Base-by-base conservation (phyloP, 2,888 invertebrate genomes). In the Agrotis puta region DNA sequence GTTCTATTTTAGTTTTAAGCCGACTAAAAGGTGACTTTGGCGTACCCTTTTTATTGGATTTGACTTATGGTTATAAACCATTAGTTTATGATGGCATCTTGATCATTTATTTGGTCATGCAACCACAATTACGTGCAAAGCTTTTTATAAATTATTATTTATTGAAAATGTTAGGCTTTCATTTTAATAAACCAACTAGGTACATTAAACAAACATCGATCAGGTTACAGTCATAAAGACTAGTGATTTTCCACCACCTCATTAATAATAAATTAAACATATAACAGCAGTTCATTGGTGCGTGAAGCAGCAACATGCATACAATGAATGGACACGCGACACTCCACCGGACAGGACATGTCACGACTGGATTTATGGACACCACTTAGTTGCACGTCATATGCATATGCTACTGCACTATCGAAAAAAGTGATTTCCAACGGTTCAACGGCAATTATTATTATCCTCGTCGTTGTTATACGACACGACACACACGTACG, bases 361-460 rank as follows among this genome's bases (percentile, higher is more conserved):
- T 88, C 93, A 90, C 88, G 88, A 85, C 84, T 82, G 87, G 87
- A 93, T 93, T 93, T 92, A 93, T 92, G 84, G 91, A 84, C 87
- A 85, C 88, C 91, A 92, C 91, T 92, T 93, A 92, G 88, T 90
- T 87, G 91, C 92, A 93, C 92, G 93, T 93, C 92, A 93, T 92
- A 91, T 85, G 85, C 84, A 39, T 39, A 39, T 39, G 39, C 39
- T 85, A 85, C 85, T 82, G 82, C 84, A 79, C 85, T 85, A 89
- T 88, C 83, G 85, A 84, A 87, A 85, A 39, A 80, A 81, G 70
- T 75, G 82, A 87, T 85, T 88, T 82, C 80, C 72, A 72, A 82
- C 67, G 14, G 47, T 73, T 71, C 59, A 62, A 76, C 68, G 63
- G 56, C 79, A 82, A 82, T 86, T 83, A 85, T 77, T 78, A 77